phyloP scores from a whole-genome alignment of 2,113 vertebrate genomes.

The Dasypus novemcinctus region DNA sequence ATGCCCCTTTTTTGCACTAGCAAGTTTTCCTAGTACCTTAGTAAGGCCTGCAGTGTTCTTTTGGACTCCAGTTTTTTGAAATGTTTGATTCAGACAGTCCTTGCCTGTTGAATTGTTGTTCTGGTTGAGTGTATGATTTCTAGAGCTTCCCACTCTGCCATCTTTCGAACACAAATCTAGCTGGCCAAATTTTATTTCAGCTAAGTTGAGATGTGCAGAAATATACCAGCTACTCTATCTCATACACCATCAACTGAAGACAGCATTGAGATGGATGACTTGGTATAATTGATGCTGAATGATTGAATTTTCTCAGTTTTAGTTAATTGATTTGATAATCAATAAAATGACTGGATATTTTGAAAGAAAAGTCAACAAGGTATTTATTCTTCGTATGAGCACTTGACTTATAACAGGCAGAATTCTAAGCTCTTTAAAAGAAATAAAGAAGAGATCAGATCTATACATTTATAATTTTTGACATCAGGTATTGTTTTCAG shows the following conservation, averaged over 20 bases:
- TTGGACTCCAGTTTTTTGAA: too few species aligned
- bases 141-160: too few species aligned
- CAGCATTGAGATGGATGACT: not conserved
- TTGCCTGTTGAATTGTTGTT: too few species aligned
- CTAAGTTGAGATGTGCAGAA: not conserved
- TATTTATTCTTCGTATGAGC: not conserved
- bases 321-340: not conserved
- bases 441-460: not conserved
- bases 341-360: not conserved
- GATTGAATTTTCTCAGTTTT: not conserved
- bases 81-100: too few species aligned
- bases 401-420: not conserved
- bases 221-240: not conserved
- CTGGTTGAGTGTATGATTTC: too few species aligned
- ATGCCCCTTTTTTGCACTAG: too few species aligned
- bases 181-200: not conserved
- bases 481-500: not conserved
- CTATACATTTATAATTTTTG: not conserved
- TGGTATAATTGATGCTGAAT: not conserved
- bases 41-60: too few species aligned
- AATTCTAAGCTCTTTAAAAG: not conserved
- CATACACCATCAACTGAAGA: not conserved
- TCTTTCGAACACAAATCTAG: too few species aligned
- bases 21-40: too few species aligned
- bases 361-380: not conserved